A percentile compares a stretch with the other conserved stretches of the same genome.
Conservation (phyloP, 2,888 invertebrate species). For the Pachycephus smyrnensis region DNA sequence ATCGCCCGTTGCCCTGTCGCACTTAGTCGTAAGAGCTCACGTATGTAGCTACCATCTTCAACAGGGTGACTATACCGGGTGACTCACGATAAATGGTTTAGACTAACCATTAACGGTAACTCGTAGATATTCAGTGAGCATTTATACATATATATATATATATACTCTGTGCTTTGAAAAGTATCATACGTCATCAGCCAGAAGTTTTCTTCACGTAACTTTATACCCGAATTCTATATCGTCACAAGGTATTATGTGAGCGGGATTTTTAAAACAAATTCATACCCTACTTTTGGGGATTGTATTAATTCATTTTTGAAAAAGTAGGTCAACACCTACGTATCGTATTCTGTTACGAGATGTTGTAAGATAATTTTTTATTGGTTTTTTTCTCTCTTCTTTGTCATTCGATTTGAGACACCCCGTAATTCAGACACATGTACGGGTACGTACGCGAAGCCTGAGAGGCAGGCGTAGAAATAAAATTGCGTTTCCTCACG, state of each 20-base stretch:
- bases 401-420: background rate
- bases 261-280: background rate
- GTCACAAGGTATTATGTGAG: background rate
- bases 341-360: background rate
- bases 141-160: background rate
- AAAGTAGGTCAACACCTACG: background rate
- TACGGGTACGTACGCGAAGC: background rate
- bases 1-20: constrained; percentile 28
- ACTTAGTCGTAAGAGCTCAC: constrained; percentile 9
- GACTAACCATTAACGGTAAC: constrained; percentile 8
- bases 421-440: constrained; percentile 5
- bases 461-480: background rate
- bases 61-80: constrained; percentile 34
- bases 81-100: constrained; percentile 20
- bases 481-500: constrained; percentile 50
- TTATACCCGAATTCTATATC: too few species aligned
- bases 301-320: background rate
- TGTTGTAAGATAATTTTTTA: constrained; percentile 3
- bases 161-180: background rate
- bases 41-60: constrained; percentile 28
- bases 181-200: constrained; percentile 15
- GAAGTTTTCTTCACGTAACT: background rate
- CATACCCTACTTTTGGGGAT: background rate
- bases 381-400: constrained; percentile 1
- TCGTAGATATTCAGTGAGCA: constrained; percentile 23